Evolutionary conservation across 2,113 vertebrate genomes (phyloP), one percentile per base, ranked within the genome.

Genomic region (Percopsis transmontana): DNA sequence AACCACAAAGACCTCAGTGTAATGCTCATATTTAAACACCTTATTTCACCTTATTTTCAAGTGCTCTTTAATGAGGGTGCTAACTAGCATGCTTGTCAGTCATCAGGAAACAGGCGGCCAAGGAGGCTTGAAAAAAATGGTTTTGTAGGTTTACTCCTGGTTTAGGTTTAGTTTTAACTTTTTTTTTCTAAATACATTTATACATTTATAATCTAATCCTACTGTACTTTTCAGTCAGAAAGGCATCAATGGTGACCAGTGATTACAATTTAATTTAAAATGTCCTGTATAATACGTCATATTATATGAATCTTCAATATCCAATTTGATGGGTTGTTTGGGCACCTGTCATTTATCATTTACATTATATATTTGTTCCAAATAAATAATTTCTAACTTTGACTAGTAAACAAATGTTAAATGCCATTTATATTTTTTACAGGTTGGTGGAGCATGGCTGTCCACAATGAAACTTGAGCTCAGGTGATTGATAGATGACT

Each of bases 1-100:
- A 88, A 76, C 84, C 81, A 89, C 87, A 87, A 85, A 87, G 81
- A 69, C 72, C 78, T 82, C 72, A 89, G 77, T 87, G 81, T 87
- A 72, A 79, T 80, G 66, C 19, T 52, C 59, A 64, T 63, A 58
- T 87, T 87, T 89, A 86, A 85, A 87, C 83, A 89, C 83, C 82
- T 85, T 78, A 80, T 89, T 91, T 89, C 84, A 86, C n/a, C n/a
- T n/a, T n/a, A n/a, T n/a, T n/a, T n/a, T 84, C 84, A 86, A 87
- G 77, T 81, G 74, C 58, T 82, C 84, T 83, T 89, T 90, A 89
- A 89, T 69, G 79, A 87, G 77, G 55, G 70, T 8, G 40, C 80
- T 88, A 85, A 87, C 83, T 74, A 80, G 84, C 74, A 33, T 9
- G 58, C 58, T 69, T 90, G 88, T 89, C 86, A 85, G 69, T 90